Evolutionary conservation across 2,888 invertebrate species (phyloP), one percentile per base, ranked within the genome.

Genomic region (Lasioglossum vierecki): DNA sequence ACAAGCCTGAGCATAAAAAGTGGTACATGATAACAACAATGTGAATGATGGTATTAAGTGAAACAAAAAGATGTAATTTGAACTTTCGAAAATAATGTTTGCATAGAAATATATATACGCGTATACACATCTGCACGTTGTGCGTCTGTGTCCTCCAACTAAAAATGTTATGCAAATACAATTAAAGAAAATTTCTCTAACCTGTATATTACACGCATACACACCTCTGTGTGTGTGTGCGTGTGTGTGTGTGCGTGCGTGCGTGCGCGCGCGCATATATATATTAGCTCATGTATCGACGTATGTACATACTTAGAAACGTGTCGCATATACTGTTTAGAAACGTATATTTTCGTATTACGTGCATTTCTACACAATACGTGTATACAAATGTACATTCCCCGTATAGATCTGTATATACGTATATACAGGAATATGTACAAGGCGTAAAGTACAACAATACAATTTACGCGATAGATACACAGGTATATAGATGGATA

Each of bases 21-120:
- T 77, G 83, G 70, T 83, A 77, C 49, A 83, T 82, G 49, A 74
- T 57, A 75, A 83, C 60, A 35, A 74, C 30, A 63, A 44, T 35
- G 13, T 22, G 39, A 63, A 70, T 57, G n/a, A 77, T 63, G 22
- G 44, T 63, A 46, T 8, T 13, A 63, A 44, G 44, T 30, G 11
- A 18, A 60, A 35, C 44, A 74, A 66, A 39, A 74, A 74, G 5
- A 46, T 39, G 60, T 26, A 71, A 83, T 78, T 70, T 77, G n/a
- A 46, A 30, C n/a, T 75, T 63, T 75, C n/a, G 9, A 44, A 30
- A 30, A 71, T 74, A 26, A 70, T 73, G 3, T 66, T 30, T 39
- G 35, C n/a, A 30, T 22, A 79, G 13, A 41, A 39, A 74, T 11
- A 57, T 35, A 15, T 35, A 35, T 22, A 76, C 15, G 4, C 26